Evolutionary conservation across 2,797 vertebrate species (phyloP), one percentile per base, ranked within the genome.

Genomic region (Pangasius djambal): DNA sequence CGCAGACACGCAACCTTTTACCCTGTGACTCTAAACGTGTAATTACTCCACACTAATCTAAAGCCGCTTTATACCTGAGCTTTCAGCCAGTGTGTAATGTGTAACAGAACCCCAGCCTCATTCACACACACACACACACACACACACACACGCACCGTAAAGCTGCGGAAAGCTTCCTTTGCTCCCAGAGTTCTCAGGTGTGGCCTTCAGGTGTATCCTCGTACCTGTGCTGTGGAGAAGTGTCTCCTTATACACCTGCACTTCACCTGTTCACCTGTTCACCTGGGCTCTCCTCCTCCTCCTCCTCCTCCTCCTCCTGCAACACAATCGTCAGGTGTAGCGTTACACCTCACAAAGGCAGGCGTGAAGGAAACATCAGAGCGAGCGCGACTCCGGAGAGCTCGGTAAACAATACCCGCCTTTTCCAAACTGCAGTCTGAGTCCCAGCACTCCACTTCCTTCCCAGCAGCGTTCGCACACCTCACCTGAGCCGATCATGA

Each of bases 281-380:
- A 74, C 85, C 74, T 18, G 34, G 86, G 57, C 75, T 44, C 78
- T 52, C 44, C 55, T 86, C 84, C 88, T 52, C 44, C 55, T 86
- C 84, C 88, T 83, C 82, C 52, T 83, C 48, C n/a, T 85, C 69
- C 92, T 92, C 84, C 77, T 85, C 69, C 92, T 93, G 92, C 87
- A 93, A 94, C 92, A 85, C 84, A 89, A 91, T 79, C 63, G 72
- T 20, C 31, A 44, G 89, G 91, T 92, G 63, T 93, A 88, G 15
- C 2, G 87, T 94, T 90, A 92, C 92, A 89, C 77, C 90, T 83
- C 65, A 93, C 91, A 92, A 91, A 92, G 87, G 78, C 88, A 91
- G 88, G 92, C 77, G 85, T 92, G 91, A 91, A 89, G 91, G 89
- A 87, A 92, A 81, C 48, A 40, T 67, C 59, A 57, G 74, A 18